phyloP scores from a whole-genome alignment of 2,888 invertebrate genomes.

The Pachliopta kotzebuea region DNA sequence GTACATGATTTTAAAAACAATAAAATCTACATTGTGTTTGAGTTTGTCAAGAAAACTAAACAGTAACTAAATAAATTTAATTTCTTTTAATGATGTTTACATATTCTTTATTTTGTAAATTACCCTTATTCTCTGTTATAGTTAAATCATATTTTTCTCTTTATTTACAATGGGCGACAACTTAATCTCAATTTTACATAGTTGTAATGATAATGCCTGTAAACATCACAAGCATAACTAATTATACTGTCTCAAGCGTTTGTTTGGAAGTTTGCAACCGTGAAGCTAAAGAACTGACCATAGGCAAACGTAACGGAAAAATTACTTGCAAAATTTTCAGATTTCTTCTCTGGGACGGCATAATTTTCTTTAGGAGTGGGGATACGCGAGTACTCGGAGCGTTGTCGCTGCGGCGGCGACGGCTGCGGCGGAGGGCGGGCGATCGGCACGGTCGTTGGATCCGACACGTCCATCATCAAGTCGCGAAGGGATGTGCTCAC shows the following conservation, averaged over 20 bases:
- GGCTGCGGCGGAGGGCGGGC: conserved; percentile 53
- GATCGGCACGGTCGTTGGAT: conserved; percentile 48
- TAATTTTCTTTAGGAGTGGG: conserved; percentile 63
- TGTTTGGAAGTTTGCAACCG: neutral
- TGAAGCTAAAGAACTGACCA: neutral
- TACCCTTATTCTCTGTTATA: no score
- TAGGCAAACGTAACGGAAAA: neutral
- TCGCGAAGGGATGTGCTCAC: conserved; percentile 54
- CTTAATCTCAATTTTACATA: no score
- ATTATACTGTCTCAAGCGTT: no score
- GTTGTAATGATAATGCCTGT: no score
- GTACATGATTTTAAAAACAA: neutral
- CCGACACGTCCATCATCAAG: conserved; percentile 46
- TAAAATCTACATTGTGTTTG: neutral
- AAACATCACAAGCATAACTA: no score
- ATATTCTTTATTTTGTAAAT: no score
- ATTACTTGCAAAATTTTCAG: conserved; percentile 52
- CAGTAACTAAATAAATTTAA: no score
- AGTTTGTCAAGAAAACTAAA: no score
- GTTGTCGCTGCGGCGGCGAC: conserved; percentile 61
- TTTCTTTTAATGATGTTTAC: no score
- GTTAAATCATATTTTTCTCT: no score
- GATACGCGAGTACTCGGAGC: conserved; percentile 60
- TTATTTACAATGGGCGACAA: no score
- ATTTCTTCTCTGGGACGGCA: conserved; percentile 50